A percentile compares a stretch with the other conserved stretches of the same genome.
These are phyloP conservation scores for Lasiommata megera DNA, from an alignment of 2,888 invertebrate genomes.

Conservation along the genomic window DNA sequence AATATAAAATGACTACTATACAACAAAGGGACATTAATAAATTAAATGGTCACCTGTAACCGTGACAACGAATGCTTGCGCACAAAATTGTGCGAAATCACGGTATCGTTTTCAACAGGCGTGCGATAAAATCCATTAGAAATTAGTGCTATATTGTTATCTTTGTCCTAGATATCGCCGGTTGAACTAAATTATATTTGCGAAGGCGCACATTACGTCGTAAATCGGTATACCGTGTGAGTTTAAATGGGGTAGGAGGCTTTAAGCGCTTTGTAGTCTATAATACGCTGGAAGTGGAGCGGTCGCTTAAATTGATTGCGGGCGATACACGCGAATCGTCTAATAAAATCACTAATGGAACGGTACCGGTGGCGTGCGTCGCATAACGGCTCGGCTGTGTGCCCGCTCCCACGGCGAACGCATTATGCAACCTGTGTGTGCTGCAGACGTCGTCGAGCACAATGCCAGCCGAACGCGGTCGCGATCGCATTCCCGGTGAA, in stretches of 20 bases:
- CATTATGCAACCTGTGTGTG: constrained; percentile 68
- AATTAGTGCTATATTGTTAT: constrained; percentile 51
- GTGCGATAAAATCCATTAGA: constrained; percentile 30
- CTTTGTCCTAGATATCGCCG: constrained; percentile 44
- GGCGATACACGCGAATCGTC: constrained; percentile 74
- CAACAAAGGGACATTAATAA: constrained; percentile 25
- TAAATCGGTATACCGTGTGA: constrained; percentile 38
- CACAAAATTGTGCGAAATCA: constrained; percentile 26
- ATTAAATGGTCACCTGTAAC: constrained; percentile 24
- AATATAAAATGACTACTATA: constrained; percentile 16
- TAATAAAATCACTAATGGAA: constrained; percentile 79
- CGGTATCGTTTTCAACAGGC: constrained; percentile 24
- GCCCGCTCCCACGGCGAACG: constrained; percentile 72
- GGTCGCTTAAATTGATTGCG: constrained; percentile 72
- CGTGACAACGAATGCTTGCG: constrained; percentile 22
- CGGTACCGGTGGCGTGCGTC: constrained; percentile 77
- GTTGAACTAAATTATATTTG: constrained; percentile 51
- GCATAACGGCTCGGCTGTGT: constrained; percentile 65
- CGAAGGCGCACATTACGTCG: constrained; percentile 31
- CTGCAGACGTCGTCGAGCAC: constrained; percentile 53
- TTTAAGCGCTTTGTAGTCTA: constrained; percentile 55
- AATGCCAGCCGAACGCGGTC: constrained; percentile 59
- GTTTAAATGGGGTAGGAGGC: constrained; percentile 55
- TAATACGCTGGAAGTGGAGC: constrained; percentile 66
- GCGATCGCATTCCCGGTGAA: constrained; percentile 53